Evolutionary conservation across 2,888 invertebrate genomes (phyloP), one percentile per base, ranked within the genome.

Genomic region (Agonopterix alstromeriana): DNA sequence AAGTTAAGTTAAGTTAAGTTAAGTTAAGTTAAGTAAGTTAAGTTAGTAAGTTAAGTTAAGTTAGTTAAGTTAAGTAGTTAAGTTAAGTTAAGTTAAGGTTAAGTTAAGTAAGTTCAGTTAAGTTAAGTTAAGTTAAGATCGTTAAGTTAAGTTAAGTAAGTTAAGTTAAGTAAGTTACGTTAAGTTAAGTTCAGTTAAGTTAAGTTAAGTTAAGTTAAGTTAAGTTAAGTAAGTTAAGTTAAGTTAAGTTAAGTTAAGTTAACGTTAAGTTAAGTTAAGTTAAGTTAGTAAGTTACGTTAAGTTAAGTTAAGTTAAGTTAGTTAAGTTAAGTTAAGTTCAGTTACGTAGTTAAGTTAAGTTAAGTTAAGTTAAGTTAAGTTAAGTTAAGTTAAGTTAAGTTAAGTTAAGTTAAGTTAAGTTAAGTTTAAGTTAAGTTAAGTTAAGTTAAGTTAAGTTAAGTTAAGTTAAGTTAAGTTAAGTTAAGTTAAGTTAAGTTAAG

Each of bases 1-100:
- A 50, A 52, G 55, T 61, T 61, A 61, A 57, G 51, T 56, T 59
- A 56, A 56, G 59, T 47, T 50, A 47, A 42, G 59, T 59, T 57
- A 54, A 53, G 57, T 60, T 53, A 50, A 48, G 53, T 53, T 53
- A 53, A 48, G 53, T 53, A 50, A 46, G 50, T 53, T 55, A 53
- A 52, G 53, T 55, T 55, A 51, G 51, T 51, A 56, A 50, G 54
- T 54, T 51, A 52, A 50, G 50, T 53, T 50, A 48, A 49, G 53
- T 53, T 51, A 54, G 54, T 54, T 54, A 52, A 50, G 53, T 53
- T 50, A 53, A 48, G 53, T 53, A 47, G 51, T 52, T 52, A 48
- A 48, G 48, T 51, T 52, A 50, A 49, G 52, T 49, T 53, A 53
- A 52, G 53, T 52, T 53, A 55, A 50, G 52, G 54, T 55, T 54